A percentile compares a stretch with the other conserved stretches of the same genome.
Conservation (phyloP, 2,113 vertebrate genomes). For the Prolemur simus region DNA sequence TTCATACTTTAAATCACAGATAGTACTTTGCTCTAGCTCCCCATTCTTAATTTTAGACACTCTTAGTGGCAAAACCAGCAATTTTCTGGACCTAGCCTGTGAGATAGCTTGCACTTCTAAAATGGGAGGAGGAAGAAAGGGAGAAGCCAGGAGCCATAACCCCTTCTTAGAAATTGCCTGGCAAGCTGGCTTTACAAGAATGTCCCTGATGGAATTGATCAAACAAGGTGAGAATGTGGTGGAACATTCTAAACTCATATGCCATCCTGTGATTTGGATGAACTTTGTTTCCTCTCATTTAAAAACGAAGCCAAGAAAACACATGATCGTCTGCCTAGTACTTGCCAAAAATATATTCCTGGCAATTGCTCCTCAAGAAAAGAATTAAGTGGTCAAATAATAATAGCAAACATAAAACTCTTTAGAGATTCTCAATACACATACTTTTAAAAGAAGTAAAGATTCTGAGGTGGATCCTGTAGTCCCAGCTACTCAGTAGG, state of each 20-base stretch:
- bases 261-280: background rate
- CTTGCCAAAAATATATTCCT: constrained; percentile 12
- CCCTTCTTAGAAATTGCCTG: background rate
- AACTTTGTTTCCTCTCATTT: background rate
- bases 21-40: background rate
- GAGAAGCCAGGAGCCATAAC: background rate
- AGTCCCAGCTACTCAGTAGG: too few relatives aligned
- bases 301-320: background rate
- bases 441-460: background rate
- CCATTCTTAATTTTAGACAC: background rate
- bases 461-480: background rate
- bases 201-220: background rate
- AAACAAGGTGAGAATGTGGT: background rate
- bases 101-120: background rate
- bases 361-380: background rate
- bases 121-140: background rate
- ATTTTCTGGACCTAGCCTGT: background rate
- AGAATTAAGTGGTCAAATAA: background rate
- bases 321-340: background rate
- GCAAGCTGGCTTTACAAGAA: background rate
- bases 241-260: constrained; percentile 15
- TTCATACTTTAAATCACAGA: background rate
- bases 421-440: background rate
- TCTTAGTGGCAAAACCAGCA: background rate
- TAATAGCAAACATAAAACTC: background rate